phyloP scores from a whole-genome alignment of 2,888 invertebrate species.

The Chromoteleia sp. region DNA sequence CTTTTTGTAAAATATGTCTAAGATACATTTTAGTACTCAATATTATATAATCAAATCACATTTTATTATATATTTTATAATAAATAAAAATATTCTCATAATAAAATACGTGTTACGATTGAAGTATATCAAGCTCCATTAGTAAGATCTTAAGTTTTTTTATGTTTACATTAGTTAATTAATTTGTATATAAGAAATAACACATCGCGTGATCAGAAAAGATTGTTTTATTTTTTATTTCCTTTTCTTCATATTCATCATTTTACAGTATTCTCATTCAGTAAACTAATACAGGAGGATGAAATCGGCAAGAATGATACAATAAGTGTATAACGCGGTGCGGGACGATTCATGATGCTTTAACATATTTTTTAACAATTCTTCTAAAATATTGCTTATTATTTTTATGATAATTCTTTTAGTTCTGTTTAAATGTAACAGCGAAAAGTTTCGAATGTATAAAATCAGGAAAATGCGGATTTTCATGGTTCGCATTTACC shows the following conservation, averaged over 20 bases:
- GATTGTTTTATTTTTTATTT: slow-evolving; percentile 66
- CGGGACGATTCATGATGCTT: slow-evolving; percentile 72
- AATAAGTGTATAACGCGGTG: slow-evolving; percentile 76
- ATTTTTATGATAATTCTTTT: slow-evolving; percentile 5
- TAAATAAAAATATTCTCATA: too few species aligned
- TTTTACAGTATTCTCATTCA: slow-evolving; percentile 78
- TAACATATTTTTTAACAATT: slow-evolving; percentile 12
- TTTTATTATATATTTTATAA: too few species aligned
- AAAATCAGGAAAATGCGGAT: neutral
- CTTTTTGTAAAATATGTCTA: too few species aligned
- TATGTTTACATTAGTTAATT: too few species aligned
- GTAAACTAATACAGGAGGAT: slow-evolving; percentile 78
- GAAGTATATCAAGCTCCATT: too few species aligned
- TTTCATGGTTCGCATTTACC: slow-evolving; percentile 6
- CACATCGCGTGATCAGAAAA: slow-evolving; percentile 48
- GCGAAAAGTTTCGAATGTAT: slow-evolving; percentile 10
- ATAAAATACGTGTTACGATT: too few species aligned
- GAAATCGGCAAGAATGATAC: slow-evolving; percentile 78
- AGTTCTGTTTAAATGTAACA: slow-evolving; percentile 5
- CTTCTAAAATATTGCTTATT: slow-evolving; percentile 4
- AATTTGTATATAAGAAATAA: too few species aligned
- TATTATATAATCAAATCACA: too few species aligned
- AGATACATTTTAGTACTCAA: too few species aligned
- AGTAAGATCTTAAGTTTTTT: too few species aligned
- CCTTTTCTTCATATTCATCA: slow-evolving; percentile 69